These are phyloP conservation scores for Antechinus flavipes DNA, from an alignment of 2,113 vertebrate species.

Conservation along the genomic window DNA sequence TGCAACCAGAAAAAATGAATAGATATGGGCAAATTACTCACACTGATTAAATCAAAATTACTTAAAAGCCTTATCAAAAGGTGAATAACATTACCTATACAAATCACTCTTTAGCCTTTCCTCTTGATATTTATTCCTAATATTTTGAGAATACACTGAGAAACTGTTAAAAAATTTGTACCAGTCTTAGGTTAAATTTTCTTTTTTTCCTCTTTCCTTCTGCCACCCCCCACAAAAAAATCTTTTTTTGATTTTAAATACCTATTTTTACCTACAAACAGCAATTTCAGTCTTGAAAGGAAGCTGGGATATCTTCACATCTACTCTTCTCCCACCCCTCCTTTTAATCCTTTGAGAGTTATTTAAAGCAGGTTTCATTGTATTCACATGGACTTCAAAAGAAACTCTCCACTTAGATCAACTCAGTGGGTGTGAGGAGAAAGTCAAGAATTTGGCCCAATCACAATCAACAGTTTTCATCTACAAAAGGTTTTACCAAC, in stretches of 20 bases:
- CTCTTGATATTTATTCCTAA: not conserved
- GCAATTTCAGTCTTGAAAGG: not conserved
- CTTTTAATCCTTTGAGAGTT: not conserved
- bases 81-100: not conserved
- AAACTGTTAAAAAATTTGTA: not conserved
- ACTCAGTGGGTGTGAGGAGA: not conserved
- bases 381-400: not conserved
- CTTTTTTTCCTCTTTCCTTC: not conserved
- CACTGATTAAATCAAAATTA: not conserved
- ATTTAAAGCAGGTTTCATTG: not conserved
- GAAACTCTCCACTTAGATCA: not conserved
- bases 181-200: not conserved
- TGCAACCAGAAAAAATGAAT: not conserved
- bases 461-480: conserved; percentile 6
- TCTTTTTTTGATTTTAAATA: not conserved
- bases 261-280: not conserved
- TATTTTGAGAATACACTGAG: not conserved
- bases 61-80: not conserved
- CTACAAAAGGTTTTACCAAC: conserved; percentile 22
- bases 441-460: not conserved
- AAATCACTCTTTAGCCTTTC: not conserved
- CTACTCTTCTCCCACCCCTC: not conserved
- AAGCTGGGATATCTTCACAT: not conserved
- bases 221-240: not conserved
- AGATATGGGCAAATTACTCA: not conserved